phyloP scores from a whole-genome alignment of 1,140 invertebrate species.

The Drosophila sp. region DNA sequence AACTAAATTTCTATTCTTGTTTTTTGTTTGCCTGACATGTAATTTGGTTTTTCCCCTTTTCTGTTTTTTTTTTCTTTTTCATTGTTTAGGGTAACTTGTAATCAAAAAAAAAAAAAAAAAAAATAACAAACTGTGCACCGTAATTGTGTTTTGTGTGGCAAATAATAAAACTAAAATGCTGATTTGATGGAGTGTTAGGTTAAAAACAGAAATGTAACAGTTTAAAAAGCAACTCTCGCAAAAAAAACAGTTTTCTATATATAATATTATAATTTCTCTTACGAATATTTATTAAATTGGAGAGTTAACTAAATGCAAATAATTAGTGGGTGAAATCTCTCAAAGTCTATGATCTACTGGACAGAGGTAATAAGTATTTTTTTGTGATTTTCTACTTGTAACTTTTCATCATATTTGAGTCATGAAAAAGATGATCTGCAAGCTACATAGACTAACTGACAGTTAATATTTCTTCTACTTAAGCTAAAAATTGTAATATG shows the following conservation, averaged over 20 bases:
- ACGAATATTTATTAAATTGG: too few relatives aligned
- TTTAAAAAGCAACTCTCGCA: conserved; percentile 5
- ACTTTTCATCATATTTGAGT: too few relatives aligned
- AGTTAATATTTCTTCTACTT: too few relatives aligned
- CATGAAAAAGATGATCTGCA: too few relatives aligned
- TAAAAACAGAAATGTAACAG: conserved; percentile 13
- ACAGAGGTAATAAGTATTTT: too few relatives aligned
- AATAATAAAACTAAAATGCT: conserved; percentile 59
- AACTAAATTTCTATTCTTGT: conserved; percentile 57
- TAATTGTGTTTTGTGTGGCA: conserved; percentile 66
- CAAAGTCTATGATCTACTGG: too few relatives aligned
- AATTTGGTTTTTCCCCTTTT: conserved; percentile 68
- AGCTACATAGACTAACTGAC: too few relatives aligned
- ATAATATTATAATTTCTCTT: background rate
- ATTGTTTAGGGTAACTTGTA: conserved; percentile 10
- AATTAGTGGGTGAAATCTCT: too few relatives aligned
- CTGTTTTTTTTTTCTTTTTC: background rate
- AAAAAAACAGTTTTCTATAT: background rate
- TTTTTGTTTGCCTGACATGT: conserved; percentile 68
- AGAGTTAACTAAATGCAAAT: too few relatives aligned
- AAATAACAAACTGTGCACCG: conserved; percentile 76
- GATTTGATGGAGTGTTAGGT: conserved; percentile 24
- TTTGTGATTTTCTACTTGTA: too few relatives aligned
- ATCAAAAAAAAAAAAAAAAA: conserved; percentile 60
- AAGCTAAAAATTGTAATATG: too few relatives aligned